A percentile compares a stretch with the other conserved stretches of the same genome.
phyloP scores from a whole-genome alignment of 2,797 vertebrate species.

The Oceanodroma leucorhoa region DNA sequence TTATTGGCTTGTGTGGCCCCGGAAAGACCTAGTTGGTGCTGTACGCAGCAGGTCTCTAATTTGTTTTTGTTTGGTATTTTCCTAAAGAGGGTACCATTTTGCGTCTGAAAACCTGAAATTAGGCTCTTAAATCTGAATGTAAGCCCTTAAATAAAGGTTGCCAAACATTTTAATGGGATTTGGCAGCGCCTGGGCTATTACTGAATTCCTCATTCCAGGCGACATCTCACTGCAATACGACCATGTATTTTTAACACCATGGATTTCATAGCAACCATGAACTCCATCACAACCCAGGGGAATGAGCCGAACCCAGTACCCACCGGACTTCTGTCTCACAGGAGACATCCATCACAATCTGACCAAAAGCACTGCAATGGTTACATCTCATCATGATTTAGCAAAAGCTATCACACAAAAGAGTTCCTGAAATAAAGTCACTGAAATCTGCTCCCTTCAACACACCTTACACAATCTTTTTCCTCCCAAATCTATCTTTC shows the following conservation, averaged over 20 bases:
- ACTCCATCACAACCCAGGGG: neutral
- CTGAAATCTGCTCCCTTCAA: neutral
- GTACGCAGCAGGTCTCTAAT: neutral
- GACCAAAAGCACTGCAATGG: neutral
- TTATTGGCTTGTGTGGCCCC: neutral
- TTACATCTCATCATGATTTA: accelerated
- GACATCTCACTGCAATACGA: neutral
- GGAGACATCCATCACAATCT: neutral
- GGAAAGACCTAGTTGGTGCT: neutral
- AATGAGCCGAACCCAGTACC: neutral
- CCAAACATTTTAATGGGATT: neutral
- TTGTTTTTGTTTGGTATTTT: neutral
- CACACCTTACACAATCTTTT: neutral
- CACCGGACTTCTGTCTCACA: neutral
- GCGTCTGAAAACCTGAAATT: neutral
- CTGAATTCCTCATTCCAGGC: neutral
- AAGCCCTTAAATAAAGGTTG: neutral
- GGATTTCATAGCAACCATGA: neutral
- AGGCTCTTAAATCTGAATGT: neutral
- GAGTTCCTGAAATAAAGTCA: neutral
- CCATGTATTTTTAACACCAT: neutral
- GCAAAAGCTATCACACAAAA: neutral
- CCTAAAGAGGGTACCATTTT: neutral
- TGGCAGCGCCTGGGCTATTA: neutral
- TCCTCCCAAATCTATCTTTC: neutral